Evolutionary conservation across 2,113 vertebrate species (phyloP).

Genomic region (Ophthalmolycus amberensis): DNA sequence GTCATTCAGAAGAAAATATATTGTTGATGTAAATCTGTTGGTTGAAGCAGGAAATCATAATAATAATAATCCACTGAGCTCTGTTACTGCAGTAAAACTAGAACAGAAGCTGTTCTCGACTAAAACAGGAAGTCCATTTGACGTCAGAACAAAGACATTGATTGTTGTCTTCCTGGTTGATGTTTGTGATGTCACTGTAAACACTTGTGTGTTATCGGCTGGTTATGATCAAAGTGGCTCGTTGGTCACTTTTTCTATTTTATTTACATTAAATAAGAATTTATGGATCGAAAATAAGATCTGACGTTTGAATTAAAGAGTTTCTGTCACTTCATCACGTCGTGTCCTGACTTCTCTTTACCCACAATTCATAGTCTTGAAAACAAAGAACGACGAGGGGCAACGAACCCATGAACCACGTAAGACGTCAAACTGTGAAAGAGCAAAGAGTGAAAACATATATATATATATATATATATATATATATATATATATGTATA

Average conservation of each 20-base stretch:
- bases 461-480: too few species aligned
- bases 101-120: background rate
- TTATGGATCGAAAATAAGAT: slow-evolving; percentile 45
- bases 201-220: slow-evolving; percentile 69
- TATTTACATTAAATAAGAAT: slow-evolving; percentile 76
- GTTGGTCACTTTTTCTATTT: slow-evolving; percentile 51
- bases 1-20: background rate
- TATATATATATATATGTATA: too few species aligned
- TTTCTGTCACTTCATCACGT: background rate
- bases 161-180: background rate
- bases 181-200: slow-evolving; percentile 36
- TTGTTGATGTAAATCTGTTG: too few species aligned
- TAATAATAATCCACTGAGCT: too few species aligned
- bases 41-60: too few species aligned
- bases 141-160: background rate
- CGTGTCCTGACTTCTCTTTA: background rate
- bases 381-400: background rate
- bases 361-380: slow-evolving; percentile 1
- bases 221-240: slow-evolving; percentile 54
- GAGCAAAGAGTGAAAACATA: background rate
- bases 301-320: slow-evolving; percentile 47
- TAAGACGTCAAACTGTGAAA: too few species aligned
- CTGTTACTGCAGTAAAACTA: too few species aligned
- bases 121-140: background rate
- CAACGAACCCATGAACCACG: too few species aligned